Evolutionary conservation across 2,888 invertebrate genomes (phyloP), one percentile per base, ranked within the genome.

Genomic region (Vanessa cardui): DNA sequence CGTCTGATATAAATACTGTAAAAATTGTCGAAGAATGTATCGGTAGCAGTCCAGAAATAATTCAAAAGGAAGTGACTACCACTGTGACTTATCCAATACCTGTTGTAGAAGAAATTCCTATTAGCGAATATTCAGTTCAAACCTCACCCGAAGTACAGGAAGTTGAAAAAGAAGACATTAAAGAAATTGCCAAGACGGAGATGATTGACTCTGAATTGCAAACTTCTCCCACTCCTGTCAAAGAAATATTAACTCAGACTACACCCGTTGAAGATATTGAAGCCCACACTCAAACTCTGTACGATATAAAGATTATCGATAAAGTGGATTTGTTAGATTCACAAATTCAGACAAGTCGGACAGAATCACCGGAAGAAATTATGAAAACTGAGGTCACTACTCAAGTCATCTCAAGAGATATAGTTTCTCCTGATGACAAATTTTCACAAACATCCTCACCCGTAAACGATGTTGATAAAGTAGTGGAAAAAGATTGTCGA

Each of bases 11-110:
- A 4, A 91, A 90, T 21, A 93, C 94, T 7, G 94, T 95, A 0
- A 96, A 95, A 88, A 90, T 96, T 44, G 83, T 96, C 15, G 95
- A 96, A 87, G 95, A 96, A 88, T 92, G 92, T 66, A 74, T 95
- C 9, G 84, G 94, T 52, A 90, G 93, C 21, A 90, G 94, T 64
- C 93, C 94, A 20, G 93, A 91, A 73, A 79, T 79, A 9, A 75
- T 84, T 4, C 79, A 87, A 59, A 82, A 83, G 69, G 93, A 94
- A 76, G 90, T 94, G 0, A 86, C 93, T n/a, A 89, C 93, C 50
- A 94, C 94, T 59, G 87, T 95, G 0, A 87, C 94, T 18, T 93
- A 89, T 68, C 93, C 95, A 62, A 88, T 96, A 21, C 92, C 94
- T n/a, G 91, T 95, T 7, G 78, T 94, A 7, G 94, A 95, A 88